Evolutionary conservation across 1,140 invertebrate genomes (phyloP).

Genomic region (Chelonus insularis): DNA sequence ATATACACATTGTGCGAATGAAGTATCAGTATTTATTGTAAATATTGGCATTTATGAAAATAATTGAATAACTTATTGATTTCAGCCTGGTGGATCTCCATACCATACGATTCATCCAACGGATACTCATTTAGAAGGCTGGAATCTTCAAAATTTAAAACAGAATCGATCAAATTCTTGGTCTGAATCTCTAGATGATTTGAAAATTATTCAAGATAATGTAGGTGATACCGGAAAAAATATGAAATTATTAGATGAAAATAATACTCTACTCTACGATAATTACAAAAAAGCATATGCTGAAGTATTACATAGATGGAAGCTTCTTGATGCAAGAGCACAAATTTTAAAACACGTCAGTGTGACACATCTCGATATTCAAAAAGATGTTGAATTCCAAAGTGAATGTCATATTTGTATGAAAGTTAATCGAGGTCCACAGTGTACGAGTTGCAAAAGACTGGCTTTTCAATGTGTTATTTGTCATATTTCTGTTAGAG

Average conservation of each 20-base stretch:
- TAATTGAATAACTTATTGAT: background rate
- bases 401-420: slow-evolving; percentile 74
- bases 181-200: slow-evolving; percentile 81
- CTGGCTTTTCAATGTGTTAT: slow-evolving; percentile 77
- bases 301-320: slow-evolving; percentile 84
- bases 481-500: slow-evolving; percentile 84
- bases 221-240: slow-evolving; percentile 43
- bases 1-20: slow-evolving; percentile 1
- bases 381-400: slow-evolving; percentile 76
- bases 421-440: slow-evolving; percentile 61
- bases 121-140: slow-evolving; percentile 77
- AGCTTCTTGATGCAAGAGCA: slow-evolving; percentile 79
- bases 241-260: slow-evolving; percentile 60
- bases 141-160: slow-evolving; percentile 71
- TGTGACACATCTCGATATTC: slow-evolving; percentile 60
- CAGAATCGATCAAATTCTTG: slow-evolving; percentile 85
- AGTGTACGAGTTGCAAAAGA: slow-evolving; percentile 72
- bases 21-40: too few relatives aligned
- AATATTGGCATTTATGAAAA: background rate
- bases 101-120: slow-evolving; percentile 90
- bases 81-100: slow-evolving; percentile 75
- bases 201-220: slow-evolving; percentile 57
- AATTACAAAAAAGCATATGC: slow-evolving; percentile 86
- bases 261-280: slow-evolving; percentile 72
- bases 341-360: slow-evolving; percentile 80